Conservation (phyloP, 2,797 vertebrate genomes). For the Hyperoplus immaculatus region DNA sequence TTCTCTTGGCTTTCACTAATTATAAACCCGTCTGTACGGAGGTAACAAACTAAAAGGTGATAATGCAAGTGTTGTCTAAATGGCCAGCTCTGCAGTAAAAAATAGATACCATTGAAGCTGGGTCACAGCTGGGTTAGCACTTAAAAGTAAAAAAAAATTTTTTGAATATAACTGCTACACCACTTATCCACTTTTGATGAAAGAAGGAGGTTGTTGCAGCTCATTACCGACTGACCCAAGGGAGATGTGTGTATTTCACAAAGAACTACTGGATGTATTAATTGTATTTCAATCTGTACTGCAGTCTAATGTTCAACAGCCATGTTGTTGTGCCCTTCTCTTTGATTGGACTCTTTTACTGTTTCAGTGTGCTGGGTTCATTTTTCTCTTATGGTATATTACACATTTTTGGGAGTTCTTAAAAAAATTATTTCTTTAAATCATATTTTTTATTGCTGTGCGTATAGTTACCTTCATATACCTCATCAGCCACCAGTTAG, state of each 20-base stretch:
- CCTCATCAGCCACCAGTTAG: background rate
- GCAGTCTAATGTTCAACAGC: background rate
- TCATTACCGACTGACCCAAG: background rate
- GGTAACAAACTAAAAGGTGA: slow-evolving; percentile 15
- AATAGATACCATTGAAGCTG: slow-evolving; percentile 10
- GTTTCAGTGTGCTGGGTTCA: background rate
- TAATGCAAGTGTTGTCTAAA: slow-evolving; percentile 16
- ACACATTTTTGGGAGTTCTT: background rate
- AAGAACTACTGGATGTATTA: background rate
- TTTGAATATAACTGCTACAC: background rate
- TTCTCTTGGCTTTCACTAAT: slow-evolving; percentile 10
- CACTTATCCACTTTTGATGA: slow-evolving; percentile 28
- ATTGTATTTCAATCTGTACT: background rate
- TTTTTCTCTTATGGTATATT: background rate
- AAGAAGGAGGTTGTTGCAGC: slow-evolving; percentile 4
- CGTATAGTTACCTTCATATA: background rate
- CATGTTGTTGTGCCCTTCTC: background rate
- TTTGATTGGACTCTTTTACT: background rate
- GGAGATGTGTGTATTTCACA: slow-evolving; percentile 11
- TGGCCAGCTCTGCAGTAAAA: slow-evolving; percentile 3
- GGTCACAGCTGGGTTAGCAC: slow-evolving; percentile 4
- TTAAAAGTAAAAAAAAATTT: slow-evolving; percentile 4
- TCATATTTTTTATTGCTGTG: background rate
- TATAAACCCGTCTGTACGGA: background rate
- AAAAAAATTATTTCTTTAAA: background rate